Evolutionary conservation across 30 jellyfish, hydroid and myxozoan species (phyloP), one percentile per base, ranked within the genome.

Genomic region (Pelagia noctiluca): DNA sequence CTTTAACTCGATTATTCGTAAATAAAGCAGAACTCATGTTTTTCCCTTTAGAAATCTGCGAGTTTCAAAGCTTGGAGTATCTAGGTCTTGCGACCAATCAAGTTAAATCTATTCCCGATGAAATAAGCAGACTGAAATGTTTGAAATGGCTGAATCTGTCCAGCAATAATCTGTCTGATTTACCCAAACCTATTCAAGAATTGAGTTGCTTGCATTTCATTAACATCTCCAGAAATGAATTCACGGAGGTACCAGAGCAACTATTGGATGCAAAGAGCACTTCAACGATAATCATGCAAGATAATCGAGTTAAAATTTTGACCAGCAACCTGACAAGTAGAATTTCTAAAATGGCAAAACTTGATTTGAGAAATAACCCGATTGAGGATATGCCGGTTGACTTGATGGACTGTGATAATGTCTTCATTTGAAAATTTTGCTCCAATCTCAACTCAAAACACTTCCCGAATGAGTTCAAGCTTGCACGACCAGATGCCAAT

Each of bases 331-430:
- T 22, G 54, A 35, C 71, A 35, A 37, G 50, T 36, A 46, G 63
- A 26, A 72, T 88, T 3, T 28, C 71, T 49, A 52, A 66, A 23
- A 35, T 88, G 78, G 92, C 81, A 13, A 94, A 88, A 75, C 49
- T 94, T 30, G 99, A 94, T 76, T 18, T 94, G 24, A 71, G 99
- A 50, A 68, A 53, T 19, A 94, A 94, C 68, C 66, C 82, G 2
- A 94, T 94, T 28, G 90, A 62, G 62, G 96, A 94, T 61, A 85
- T 94, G 85, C 97, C 99, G 18, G 95, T 94, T 47, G 90, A 77
- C 30, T 82, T 88, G 30, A 94, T 94, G 99, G 31, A 86, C 22
- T 65, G 87, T 42, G 95, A 80, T 23, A 54, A 63, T 48, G 84
- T 94, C 12, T 71, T 71, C 24, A 69, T 93, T 62, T 69, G 88